Base-by-base conservation (phyloP, 1,140 invertebrate genomes). In the Diabrotica undecimpunctata region DNA sequence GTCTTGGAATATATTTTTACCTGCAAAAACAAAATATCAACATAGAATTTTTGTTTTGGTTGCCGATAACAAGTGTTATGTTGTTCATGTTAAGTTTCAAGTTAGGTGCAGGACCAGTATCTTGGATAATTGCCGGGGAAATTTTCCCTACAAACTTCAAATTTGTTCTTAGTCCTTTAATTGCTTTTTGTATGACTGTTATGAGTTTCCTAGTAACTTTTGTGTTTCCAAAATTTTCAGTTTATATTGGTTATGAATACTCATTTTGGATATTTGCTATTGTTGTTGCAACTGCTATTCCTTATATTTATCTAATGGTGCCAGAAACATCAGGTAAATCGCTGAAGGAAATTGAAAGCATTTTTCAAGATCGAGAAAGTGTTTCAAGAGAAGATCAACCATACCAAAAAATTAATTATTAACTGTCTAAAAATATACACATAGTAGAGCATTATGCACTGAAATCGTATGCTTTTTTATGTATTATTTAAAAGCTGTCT, bases 291-390 rank as follows among this genome's bases (percentile, higher is more conserved):
- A 25, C 85, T 0, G 84, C 89, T 25, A 70, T 82, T 3, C 0
- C 83, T 5, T 88, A 87, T 71, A 83, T 87, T 41, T 77, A 86
- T 9, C 77, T 82, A 5, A 81, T 83, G 50, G 79, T 93, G 11
- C 90, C 91, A 0, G 92, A 94, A 79, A 94, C 91, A 0, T 93
- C 92, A 79, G 89, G 89, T 10, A 90, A 89, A 74, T 86, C 86
- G 0, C 84, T 92, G 54, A 83, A 86, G 50, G 74, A 74, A 55
- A 75, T 75, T 58, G 71, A 74, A 59, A 77, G 60, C 71, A 54
- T 56, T 52, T 36, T 73, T 12, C 25, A 51, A 55, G 57, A 56
- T 8, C 5, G 0, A 13, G 12, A 4, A 54, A 35, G 3, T 13
- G 11, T 0, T 12, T 8, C 3, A 35, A 54, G 1, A 25, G 25